A percentile compares a stretch with the other conserved stretches of the same genome.
Conservation (phyloP, 1,140 invertebrate genomes). For the Sycobia sp. region DNA sequence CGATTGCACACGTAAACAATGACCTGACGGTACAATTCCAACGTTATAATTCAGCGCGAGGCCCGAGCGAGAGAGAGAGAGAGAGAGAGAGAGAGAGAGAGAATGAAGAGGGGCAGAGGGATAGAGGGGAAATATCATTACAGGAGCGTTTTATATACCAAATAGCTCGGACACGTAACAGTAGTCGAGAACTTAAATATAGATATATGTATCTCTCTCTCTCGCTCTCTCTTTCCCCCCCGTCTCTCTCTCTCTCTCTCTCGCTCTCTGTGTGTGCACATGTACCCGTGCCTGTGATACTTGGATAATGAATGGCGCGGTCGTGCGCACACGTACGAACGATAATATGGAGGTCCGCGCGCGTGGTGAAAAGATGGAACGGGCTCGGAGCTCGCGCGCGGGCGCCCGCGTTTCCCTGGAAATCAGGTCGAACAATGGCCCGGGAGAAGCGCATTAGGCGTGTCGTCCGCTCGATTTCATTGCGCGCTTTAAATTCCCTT, state of each 20-base stretch:
- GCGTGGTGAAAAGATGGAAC: slow-evolving; percentile 18
- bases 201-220: too few species aligned
- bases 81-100: too few species aligned
- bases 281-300: neutral
- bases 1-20: too few species aligned
- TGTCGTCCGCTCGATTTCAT: slow-evolving; percentile 44
- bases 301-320: neutral
- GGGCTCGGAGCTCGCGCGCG: too few species aligned
- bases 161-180: neutral
- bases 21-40: too few species aligned
- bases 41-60: too few species aligned
- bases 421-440: slow-evolving; percentile 45
- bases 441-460: slow-evolving; percentile 21
- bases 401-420: slow-evolving; percentile 36
- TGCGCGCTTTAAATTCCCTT: neutral
- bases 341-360: too few species aligned
- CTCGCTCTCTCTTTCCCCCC: too few species aligned
- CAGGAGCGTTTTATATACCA: neutral
- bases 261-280: too few species aligned
- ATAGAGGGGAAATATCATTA: neutral
- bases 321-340: neutral
- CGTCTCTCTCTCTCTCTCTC: too few species aligned
- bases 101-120: too few species aligned
- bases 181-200: neutral
- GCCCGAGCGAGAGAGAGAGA: too few species aligned